Evolutionary conservation across 2,113 vertebrate genomes (phyloP), one percentile per base, ranked within the genome.

Genomic region (Marmota monax): DNA sequence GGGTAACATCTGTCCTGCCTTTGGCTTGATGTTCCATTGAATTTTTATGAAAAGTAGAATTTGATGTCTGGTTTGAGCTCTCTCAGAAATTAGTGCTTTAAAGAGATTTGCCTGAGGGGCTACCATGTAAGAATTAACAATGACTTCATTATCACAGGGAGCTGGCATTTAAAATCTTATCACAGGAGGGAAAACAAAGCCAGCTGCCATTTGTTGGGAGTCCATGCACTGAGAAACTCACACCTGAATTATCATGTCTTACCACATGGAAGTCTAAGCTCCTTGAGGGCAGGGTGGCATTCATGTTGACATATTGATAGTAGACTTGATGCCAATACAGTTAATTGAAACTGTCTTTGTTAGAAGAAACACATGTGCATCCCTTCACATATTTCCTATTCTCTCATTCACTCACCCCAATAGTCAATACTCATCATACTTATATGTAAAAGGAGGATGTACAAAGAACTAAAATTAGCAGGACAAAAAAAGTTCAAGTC

Each of bases 1-100:
- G 74, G 56, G 78, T 65, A 94, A 96, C 94, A 97, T 96, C 94
- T 97, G 96, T 91, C 97, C 97, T 91, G 97, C 93, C 96, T 96
- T 92, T 96, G 91, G 96, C 96, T 95, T 82, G 78, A 96, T 95
- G 97, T 94, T 97, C 73, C 82, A 94, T 89, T 97, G 94, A 93
- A 96, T 91, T 97, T 95, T 97, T 95, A 95, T 96, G 95, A 94
- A 95, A 95, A 96, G 89, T 85, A 88, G 56, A 95, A 95, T 88
- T 91, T 96, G 93, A 95, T 95, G 83, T 97, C 69, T 96, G 94
- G 94, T 96, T 97, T 96, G 91, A 69, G 70, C 92, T 91, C 51
- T 85, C 82, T 91, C 79, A 94, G 93, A 97, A 95, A 97, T 96
- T 94, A 97, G 79, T 76, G 37, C 51, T 97, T 95, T 95, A 95